Evolutionary conservation across 2,888 invertebrate species (phyloP).

Genomic region (Caenorhabditis drosophilae): DNA sequence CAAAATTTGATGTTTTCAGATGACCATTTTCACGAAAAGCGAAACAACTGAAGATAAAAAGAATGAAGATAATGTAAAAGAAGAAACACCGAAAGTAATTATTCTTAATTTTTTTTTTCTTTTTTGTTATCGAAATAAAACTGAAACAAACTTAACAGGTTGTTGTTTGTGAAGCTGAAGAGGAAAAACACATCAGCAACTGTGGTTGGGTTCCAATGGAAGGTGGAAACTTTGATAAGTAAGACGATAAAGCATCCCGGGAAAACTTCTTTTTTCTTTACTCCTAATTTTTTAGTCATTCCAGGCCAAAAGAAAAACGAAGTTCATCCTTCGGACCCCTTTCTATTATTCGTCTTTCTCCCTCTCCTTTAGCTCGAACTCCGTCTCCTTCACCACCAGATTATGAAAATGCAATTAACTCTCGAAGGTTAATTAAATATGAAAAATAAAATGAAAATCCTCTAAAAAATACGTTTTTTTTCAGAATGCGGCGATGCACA

Average conservation of each 20-base stretch:
- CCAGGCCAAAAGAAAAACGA: conserved; percentile 52
- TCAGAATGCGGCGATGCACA: conserved; percentile 46
- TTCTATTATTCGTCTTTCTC: conserved; percentile 57
- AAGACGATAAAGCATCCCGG: no score
- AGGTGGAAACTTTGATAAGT: conserved; percentile 51
- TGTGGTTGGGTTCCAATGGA: conserved; percentile 54
- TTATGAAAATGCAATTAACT: conserved; percentile 47
- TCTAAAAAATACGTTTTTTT: background rate
- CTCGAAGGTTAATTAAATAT: conserved; percentile 16
- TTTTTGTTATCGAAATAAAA: no score
- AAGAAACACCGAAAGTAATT: conserved; percentile 33
- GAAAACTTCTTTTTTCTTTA: no score
- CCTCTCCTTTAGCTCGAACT: conserved; percentile 54
- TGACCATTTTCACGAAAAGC: conserved; percentile 58
- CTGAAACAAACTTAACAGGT: conserved; percentile 33
- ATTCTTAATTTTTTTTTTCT: background rate
- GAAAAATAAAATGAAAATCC: no score
- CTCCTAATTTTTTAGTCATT: conserved; percentile 9
- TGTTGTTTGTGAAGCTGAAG: conserved; percentile 43
- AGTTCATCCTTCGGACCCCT: conserved; percentile 57
- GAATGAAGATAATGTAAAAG: conserved; percentile 27
- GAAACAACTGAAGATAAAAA: conserved; percentile 49
- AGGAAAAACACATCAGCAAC: conserved; percentile 49
- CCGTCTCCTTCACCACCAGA: conserved; percentile 55
- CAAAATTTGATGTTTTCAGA: no score